phyloP scores from a whole-genome alignment of 2,113 vertebrate species.

The Psophia crepitans region DNA sequence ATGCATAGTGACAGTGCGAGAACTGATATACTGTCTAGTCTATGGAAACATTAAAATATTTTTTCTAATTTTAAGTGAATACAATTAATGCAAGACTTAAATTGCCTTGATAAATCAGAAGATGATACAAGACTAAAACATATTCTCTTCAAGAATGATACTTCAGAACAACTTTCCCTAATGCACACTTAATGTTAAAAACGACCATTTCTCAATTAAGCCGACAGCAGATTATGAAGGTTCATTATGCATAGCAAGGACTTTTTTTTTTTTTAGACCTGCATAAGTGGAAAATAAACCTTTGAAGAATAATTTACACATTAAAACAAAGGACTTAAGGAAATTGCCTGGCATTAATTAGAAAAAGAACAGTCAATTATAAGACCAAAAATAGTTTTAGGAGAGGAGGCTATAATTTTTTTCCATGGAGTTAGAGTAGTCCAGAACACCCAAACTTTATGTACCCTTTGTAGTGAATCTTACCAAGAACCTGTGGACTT shows the following conservation, averaged over 20 bases:
- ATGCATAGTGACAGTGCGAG: neutral
- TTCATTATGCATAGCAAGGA: neutral
- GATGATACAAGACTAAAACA: neutral
- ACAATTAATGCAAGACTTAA: neutral
- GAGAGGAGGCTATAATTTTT: neutral
- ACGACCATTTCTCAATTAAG: neutral
- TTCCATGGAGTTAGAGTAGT: neutral
- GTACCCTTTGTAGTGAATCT: neutral
- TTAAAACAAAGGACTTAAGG: neutral
- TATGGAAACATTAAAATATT: neutral
- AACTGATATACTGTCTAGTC: neutral
- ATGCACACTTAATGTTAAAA: neutral
- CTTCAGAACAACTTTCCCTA: neutral
- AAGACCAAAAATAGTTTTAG: neutral
- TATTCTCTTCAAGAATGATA: neutral
- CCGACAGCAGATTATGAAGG: neutral
- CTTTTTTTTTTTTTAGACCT: neutral
- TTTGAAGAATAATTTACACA: neutral
- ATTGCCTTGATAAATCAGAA: neutral
- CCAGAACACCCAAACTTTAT: neutral
- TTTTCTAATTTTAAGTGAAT: neutral
- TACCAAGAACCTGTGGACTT: neutral
- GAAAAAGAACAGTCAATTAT: neutral
- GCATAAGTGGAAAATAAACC: neutral
- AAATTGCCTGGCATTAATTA: neutral